A percentile compares a stretch with the other conserved stretches of the same genome.
These are phyloP conservation scores for Alectoris magna DNA, from an alignment of 2,797 vertebrate species.

Conservation along the genomic window DNA sequence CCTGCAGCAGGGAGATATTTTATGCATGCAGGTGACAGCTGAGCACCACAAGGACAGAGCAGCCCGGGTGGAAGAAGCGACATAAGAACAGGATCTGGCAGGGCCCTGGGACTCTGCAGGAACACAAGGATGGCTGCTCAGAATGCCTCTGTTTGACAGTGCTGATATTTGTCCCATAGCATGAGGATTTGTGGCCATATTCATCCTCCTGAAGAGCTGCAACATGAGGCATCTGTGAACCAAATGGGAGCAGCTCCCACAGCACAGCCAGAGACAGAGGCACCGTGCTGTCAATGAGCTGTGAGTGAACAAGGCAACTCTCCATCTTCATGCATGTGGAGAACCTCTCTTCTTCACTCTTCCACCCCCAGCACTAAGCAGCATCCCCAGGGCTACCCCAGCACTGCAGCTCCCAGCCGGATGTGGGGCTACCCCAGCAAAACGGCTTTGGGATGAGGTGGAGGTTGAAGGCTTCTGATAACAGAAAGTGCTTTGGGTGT, in stretches of 20 bases:
- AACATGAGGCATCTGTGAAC: not conserved
- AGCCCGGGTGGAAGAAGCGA: not conserved
- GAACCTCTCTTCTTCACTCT: not conserved
- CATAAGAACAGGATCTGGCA: not conserved
- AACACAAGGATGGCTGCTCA: not conserved
- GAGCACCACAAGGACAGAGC: not conserved
- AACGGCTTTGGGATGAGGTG: not conserved
- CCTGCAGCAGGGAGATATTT: not conserved
- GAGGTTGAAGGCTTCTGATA: too few relatives aligned
- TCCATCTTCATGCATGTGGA: rapidly evolving
- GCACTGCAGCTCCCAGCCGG: not conserved
- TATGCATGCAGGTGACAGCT: not conserved
- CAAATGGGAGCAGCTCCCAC: not conserved
- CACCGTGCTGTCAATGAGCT: not conserved
- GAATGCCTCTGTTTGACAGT: not conserved
- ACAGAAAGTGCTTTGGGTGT: not conserved
- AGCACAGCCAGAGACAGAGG: not conserved
- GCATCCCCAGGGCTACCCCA: not conserved
- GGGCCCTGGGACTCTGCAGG: not conserved
- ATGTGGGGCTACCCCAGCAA: not conserved
- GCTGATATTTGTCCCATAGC: not conserved
- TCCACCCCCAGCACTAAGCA: too few relatives aligned
- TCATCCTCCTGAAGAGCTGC: not conserved
- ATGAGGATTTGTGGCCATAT: not conserved
- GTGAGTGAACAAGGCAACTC: not conserved